A percentile compares a stretch with the other conserved stretches of the same genome.
Conservation (phyloP, 1,140 invertebrate genomes). For the Popillia japonica region DNA sequence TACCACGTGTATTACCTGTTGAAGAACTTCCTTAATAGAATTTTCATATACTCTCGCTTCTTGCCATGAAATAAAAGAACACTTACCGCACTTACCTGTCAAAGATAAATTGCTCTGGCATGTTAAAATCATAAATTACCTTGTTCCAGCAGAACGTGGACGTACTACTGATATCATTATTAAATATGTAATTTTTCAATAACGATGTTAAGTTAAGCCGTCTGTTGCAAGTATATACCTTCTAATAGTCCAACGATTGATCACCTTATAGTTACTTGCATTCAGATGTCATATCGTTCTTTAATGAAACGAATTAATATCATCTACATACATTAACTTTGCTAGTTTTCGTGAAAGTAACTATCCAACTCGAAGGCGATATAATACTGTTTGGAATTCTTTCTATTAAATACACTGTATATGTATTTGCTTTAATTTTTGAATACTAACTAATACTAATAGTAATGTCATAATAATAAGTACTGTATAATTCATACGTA, state of each 20-base stretch:
- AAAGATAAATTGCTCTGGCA: conserved; percentile 19
- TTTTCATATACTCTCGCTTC: conserved; percentile 1
- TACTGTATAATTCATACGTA: too few relatives aligned
- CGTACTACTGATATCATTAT: conserved; percentile 24
- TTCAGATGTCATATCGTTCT: neutral
- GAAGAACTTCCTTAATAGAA: neutral
- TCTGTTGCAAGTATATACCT: neutral
- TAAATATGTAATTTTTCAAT: conserved; percentile 30
- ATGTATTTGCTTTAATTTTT: too few relatives aligned
- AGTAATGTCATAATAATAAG: too few relatives aligned
- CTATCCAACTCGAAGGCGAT: too few relatives aligned
- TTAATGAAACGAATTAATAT: too few relatives aligned
- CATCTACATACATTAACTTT: too few relatives aligned
- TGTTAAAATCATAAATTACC: conserved; percentile 19
- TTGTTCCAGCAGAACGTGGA: conserved; percentile 20
- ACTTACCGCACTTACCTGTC: conserved; percentile 17
- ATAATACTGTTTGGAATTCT: too few relatives aligned
- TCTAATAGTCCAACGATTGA: neutral
- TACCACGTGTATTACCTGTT: neutral
- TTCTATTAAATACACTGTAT: too few relatives aligned
- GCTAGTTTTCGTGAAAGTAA: too few relatives aligned
- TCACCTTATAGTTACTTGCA: neutral
- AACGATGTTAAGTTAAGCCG: neutral
- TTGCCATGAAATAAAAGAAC: neutral
- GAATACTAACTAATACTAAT: too few relatives aligned